Conservation (phyloP, 1,140 invertebrate species). For the Amphibalanus amphitrite region DNA sequence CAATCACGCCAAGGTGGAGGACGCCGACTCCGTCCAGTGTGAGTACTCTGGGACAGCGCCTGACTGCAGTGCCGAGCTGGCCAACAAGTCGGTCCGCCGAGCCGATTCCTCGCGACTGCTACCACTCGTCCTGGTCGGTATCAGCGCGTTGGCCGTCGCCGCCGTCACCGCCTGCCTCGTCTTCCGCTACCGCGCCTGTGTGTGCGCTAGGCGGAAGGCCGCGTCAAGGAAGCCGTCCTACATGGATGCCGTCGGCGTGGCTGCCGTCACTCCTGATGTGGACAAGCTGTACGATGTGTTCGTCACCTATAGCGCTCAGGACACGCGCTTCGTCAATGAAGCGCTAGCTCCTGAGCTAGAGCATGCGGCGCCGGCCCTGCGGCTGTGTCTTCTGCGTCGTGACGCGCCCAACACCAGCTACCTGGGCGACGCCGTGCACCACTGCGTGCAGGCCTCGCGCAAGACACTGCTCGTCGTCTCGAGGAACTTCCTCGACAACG, state of each 20-base stretch:
- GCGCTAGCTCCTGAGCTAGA: constrained; percentile 68
- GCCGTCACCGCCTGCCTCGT: background rate
- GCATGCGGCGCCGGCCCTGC: constrained; percentile 42
- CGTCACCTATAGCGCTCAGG: constrained; percentile 78
- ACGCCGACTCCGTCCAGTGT: constrained; percentile 46
- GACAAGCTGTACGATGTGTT: constrained; percentile 64
- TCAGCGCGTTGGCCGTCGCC: background rate
- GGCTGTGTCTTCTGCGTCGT: constrained; percentile 27
- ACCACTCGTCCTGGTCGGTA: background rate
- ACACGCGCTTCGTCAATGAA: constrained; percentile 72
- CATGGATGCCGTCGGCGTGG: background rate
- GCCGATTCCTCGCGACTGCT: background rate
- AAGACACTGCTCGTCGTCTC: constrained; percentile 80
- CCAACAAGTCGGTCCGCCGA: background rate
- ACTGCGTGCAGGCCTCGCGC: constrained; percentile 35
- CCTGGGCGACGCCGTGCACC: constrained; percentile 43
- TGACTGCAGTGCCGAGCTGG: background rate
- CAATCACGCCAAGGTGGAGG: constrained; percentile 43
- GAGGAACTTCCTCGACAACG: constrained; percentile 66
- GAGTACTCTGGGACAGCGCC: constrained; percentile 19
- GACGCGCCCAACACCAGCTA: constrained; percentile 42
- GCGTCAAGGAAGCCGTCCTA: background rate
- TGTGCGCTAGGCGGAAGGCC: background rate
- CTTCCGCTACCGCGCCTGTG: background rate
- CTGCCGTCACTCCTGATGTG: background rate